Evolutionary conservation across 2,888 invertebrate genomes (phyloP).

Genomic region (Calameuta pallipes): DNA sequence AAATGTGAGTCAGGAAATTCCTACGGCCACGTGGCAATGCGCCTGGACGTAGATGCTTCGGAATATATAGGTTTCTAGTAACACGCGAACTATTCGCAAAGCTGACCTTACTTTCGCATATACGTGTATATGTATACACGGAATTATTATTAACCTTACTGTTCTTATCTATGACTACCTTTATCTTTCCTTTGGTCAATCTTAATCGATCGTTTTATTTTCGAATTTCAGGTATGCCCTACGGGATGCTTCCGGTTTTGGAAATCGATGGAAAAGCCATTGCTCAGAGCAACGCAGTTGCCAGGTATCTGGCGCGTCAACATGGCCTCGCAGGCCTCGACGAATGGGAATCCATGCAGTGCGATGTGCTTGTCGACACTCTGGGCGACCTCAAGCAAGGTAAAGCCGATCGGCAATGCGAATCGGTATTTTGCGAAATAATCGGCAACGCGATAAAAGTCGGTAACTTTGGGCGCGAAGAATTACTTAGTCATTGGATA

Average conservation of each 20-base stretch:
- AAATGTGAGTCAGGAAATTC: slow-evolving; percentile 61
- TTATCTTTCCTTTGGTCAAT: neutral
- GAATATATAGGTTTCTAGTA: neutral
- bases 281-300: slow-evolving; percentile 71
- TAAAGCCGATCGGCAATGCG: slow-evolving; percentile 39
- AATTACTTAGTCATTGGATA: neutral
- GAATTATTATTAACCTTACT: neutral
- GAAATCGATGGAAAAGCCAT: slow-evolving; percentile 71
- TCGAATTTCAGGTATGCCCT: slow-evolving; percentile 68
- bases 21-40: neutral
- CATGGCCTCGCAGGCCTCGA: slow-evolving; percentile 69
- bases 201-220: neutral
- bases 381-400: slow-evolving; percentile 70
- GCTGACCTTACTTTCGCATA: neutral
- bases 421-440: neutral
- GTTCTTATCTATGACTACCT: neutral
- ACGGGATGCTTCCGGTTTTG: slow-evolving; percentile 71
- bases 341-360: slow-evolving; percentile 70
- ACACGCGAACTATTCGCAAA: neutral
- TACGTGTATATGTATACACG: neutral
- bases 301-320: slow-evolving; percentile 69
- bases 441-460: neutral
- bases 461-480: neutral
- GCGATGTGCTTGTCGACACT: slow-evolving; percentile 71
- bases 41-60: neutral